phyloP scores from a whole-genome alignment of 2,113 vertebrate species.

The Channa argus region DNA sequence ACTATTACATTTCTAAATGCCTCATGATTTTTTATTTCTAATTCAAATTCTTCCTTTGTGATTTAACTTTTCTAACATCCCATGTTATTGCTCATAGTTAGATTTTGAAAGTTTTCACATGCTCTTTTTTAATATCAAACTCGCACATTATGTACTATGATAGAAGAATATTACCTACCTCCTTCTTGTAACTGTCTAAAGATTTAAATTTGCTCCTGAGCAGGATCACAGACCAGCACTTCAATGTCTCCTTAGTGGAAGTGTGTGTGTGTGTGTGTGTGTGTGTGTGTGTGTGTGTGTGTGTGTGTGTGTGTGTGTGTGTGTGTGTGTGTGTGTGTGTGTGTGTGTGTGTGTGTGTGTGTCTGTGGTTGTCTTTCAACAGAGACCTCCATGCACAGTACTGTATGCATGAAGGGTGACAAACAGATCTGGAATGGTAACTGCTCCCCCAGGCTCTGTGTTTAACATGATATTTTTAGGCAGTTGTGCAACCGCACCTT shows the following conservation, averaged over 20 bases:
- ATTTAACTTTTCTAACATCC: too few species aligned
- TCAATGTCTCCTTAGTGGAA: slow-evolving; percentile 12
- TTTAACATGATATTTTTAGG: slow-evolving; percentile 81
- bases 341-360: background rate
- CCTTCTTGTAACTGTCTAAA: slow-evolving; percentile 3
- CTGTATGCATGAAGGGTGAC: slow-evolving; percentile 4
- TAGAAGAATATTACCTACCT: slow-evolving; percentile 41
- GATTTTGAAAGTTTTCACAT: too few species aligned
- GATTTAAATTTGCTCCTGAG: slow-evolving; percentile 20
- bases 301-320: too few species aligned
- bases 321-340: background rate
- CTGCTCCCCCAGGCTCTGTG: slow-evolving; percentile 50
- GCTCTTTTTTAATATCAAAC: too few species aligned
- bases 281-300: too few species aligned
- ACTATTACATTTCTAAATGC: too few species aligned
- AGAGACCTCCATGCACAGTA: slow-evolving; percentile 15
- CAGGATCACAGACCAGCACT: slow-evolving; percentile 13
- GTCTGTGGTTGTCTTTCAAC: slow-evolving; percentile 1
- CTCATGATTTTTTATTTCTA: too few species aligned
- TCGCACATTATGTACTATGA: too few species aligned
- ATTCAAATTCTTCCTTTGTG: too few species aligned
- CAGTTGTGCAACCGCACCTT: slow-evolving; percentile 59
- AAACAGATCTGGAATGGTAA: slow-evolving; percentile 58
- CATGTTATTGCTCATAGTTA: too few species aligned
- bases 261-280: background rate